Conservation (phyloP, 2,888 invertebrate genomes). For the Apotomis capreana region DNA sequence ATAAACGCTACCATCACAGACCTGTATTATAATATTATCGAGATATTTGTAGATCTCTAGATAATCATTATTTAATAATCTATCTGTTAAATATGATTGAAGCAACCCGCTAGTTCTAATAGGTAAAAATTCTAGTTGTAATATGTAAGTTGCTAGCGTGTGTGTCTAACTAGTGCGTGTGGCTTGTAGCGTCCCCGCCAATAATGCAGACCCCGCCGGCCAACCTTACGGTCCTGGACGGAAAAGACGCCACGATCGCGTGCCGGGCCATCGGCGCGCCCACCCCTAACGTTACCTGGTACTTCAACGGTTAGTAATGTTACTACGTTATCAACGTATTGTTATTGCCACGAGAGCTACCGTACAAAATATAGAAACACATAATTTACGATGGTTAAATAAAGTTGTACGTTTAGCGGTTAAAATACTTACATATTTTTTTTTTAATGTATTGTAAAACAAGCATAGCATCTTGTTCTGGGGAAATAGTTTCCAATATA, state of each 20-base stretch:
- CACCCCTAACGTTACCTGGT: slow-evolving; percentile 95
- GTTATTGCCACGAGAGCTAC: slow-evolving; percentile 20
- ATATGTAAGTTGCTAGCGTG: slow-evolving; percentile 42
- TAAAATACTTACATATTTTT: no score
- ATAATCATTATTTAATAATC: no score
- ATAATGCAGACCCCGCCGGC: slow-evolving; percentile 92
- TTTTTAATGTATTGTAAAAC: no score
- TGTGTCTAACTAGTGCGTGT: slow-evolving; percentile 70
- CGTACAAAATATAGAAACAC: background rate
- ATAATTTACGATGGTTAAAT: slow-evolving; percentile 5
- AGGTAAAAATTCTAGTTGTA: background rate
- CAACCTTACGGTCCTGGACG: slow-evolving; percentile 95
- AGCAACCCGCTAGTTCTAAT: slow-evolving; percentile 8
- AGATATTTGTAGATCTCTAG: no score
- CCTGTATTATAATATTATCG: no score
- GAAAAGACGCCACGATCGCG: slow-evolving; percentile 94
- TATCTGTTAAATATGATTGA: background rate
- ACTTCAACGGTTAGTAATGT: slow-evolving; percentile 90
- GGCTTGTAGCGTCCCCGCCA: slow-evolving; percentile 92
- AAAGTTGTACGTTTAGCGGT: background rate
- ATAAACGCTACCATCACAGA: no score
- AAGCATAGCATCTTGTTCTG: no score
- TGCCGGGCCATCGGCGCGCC: slow-evolving; percentile 97
- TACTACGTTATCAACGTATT: slow-evolving; percentile 21
- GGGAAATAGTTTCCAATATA: no score